A percentile compares a stretch with the other conserved stretches of the same genome.
Conservation (phyloP, 2,888 invertebrate genomes). For the Rotaria magnacalcarata region DNA sequence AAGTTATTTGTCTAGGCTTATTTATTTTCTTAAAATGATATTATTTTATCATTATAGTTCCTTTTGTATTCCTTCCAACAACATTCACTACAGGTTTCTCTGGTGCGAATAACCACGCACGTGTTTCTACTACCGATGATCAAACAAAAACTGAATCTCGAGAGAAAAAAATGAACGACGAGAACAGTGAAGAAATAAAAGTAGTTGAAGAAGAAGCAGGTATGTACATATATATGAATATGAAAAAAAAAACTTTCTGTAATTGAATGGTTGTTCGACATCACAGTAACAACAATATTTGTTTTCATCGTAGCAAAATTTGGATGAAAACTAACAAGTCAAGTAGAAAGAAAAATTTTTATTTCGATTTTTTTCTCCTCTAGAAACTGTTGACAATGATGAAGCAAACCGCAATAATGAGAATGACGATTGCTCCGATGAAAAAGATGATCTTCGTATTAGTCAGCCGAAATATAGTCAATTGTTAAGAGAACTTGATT, state of each 20-base stretch:
- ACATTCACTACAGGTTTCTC: background rate
- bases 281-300: background rate
- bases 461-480: constrained; percentile 29
- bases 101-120: background rate
- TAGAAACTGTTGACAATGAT: constrained; percentile 8
- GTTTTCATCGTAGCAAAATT: background rate
- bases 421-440: background rate
- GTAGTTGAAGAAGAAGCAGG: background rate
- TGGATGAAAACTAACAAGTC: background rate
- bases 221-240: background rate
- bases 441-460: constrained; percentile 34
- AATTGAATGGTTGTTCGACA: constrained; percentile 15
- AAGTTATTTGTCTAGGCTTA: background rate
- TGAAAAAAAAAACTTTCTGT: background rate
- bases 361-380: background rate
- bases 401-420: background rate
- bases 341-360: background rate
- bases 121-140: background rate
- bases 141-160: background rate
- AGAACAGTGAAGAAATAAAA: background rate
- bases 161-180: background rate
- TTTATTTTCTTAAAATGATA: background rate
- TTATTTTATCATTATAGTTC: background rate
- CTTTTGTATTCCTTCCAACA: constrained; percentile 3
- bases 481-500: constrained; percentile 29